Conservation (phyloP, 2,113 vertebrate genomes). For the Mustela nigripes region DNA sequence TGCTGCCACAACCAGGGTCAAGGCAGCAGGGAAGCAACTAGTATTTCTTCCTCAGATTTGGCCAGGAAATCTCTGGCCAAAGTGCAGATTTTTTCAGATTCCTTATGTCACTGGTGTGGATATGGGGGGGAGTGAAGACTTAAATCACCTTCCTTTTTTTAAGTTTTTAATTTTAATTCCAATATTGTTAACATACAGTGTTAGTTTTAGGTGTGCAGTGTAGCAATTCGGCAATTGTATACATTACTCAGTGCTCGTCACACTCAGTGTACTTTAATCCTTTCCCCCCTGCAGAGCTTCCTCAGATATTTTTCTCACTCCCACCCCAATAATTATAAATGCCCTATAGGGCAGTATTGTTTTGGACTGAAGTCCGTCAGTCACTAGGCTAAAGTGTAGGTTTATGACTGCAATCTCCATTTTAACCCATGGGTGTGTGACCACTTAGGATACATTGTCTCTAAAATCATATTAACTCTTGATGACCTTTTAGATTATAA, state of each 20-base stretch:
- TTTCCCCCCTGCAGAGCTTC: background rate
- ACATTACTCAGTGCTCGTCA: background rate
- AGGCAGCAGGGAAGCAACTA: background rate
- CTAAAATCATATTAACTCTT: constrained; percentile 38
- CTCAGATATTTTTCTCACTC: background rate
- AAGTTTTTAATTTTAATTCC: background rate
- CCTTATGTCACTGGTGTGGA: background rate
- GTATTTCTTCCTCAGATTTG: background rate
- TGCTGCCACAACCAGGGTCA: background rate
- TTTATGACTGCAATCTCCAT: constrained; percentile 60
- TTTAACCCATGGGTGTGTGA: constrained; percentile 41
- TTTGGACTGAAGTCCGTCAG: constrained; percentile 38
- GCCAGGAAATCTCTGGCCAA: background rate
- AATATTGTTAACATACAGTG: background rate
- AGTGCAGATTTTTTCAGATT: background rate
- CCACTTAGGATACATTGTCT: constrained; percentile 13
- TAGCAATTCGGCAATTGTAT: background rate
- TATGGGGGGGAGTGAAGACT: background rate
- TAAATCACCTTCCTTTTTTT: background rate
- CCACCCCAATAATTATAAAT: background rate
- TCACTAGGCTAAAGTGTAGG: background rate
- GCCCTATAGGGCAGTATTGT: background rate
- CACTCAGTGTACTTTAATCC: background rate
- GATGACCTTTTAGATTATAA: constrained; percentile 43
- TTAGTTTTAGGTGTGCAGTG: background rate